These are phyloP conservation scores for Champsocephalus esox DNA, from an alignment of 2,797 vertebrate species.

Conservation along the genomic window DNA sequence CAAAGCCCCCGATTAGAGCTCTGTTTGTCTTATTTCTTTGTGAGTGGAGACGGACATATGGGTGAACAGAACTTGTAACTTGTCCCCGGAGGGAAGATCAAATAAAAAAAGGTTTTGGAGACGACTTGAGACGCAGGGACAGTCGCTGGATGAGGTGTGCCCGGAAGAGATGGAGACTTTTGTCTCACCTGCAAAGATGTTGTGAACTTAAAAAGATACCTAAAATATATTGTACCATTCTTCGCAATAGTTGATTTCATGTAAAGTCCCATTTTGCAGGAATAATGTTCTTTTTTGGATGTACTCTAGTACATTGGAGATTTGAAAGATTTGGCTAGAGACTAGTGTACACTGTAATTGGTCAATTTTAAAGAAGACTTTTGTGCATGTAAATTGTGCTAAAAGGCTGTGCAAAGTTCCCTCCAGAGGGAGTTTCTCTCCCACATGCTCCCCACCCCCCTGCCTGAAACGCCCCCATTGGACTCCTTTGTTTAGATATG, in stretches of 20 bases:
- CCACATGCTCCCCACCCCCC: too few relatives aligned
- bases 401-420: too few relatives aligned
- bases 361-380: too few relatives aligned
- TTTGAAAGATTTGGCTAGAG: background rate
- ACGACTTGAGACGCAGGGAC: background rate
- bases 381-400: too few relatives aligned
- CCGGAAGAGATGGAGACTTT: background rate
- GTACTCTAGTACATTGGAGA: background rate
- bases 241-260: background rate
- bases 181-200: constrained; percentile 8
- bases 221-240: constrained; percentile 3
- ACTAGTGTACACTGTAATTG: background rate
- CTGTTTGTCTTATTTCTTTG: constrained; percentile 48
- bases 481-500: too few relatives aligned
- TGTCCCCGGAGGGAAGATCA: background rate
- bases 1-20: constrained; percentile 65
- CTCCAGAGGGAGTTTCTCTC: too few relatives aligned
- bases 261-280: background rate
- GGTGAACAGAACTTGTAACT: constrained; percentile 28
- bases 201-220: background rate
- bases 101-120: constrained; percentile 14
- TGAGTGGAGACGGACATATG: constrained; percentile 33
- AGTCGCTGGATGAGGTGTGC: background rate
- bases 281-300: background rate
- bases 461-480: too few relatives aligned